A percentile compares a stretch with the other conserved stretches of the same genome.
Conservation (phyloP, 2,797 vertebrate species). For the Gambelia wislizenii region DNA sequence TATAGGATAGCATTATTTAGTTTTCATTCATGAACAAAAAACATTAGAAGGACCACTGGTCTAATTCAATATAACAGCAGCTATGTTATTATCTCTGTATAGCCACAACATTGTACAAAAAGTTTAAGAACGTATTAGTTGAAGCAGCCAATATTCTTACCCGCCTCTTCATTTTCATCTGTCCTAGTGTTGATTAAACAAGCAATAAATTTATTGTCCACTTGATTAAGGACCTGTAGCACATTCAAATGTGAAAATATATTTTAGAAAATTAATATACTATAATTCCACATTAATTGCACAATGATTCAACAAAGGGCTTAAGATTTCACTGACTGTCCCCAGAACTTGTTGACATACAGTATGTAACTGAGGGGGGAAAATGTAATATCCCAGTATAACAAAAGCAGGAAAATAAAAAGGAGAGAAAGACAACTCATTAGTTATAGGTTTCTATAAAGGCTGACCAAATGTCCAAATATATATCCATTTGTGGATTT, state of each 20-base stretch:
- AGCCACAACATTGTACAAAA: not conserved
- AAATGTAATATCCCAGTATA: too few relatives aligned
- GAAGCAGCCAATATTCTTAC: constrained; percentile 65
- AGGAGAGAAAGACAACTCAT: too few relatives aligned
- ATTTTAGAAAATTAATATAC: not conserved
- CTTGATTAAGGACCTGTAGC: constrained; percentile 94
- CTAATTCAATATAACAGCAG: not conserved
- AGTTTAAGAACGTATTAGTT: constrained; percentile 4
- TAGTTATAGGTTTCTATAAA: too few relatives aligned
- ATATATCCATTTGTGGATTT: too few relatives aligned
- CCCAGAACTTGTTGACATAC: not conserved
- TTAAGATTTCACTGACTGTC: not conserved
- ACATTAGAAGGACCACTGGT: not conserved
- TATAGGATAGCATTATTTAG: not conserved
- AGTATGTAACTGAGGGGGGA: too few relatives aligned
- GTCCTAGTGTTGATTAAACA: constrained; percentile 90
- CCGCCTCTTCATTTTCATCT: constrained; percentile 69
- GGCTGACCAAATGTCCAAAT: too few relatives aligned
- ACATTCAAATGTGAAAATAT: constrained; percentile 60
- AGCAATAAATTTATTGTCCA: constrained; percentile 97
- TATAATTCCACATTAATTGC: constrained; percentile 1
- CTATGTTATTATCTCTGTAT: not conserved
- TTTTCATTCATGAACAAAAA: not conserved
- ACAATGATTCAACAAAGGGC: constrained; percentile 4
- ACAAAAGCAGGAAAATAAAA: too few relatives aligned